Evolutionary conservation across 2,888 invertebrate species (phyloP).

Genomic region (Panopea generosa): DNA sequence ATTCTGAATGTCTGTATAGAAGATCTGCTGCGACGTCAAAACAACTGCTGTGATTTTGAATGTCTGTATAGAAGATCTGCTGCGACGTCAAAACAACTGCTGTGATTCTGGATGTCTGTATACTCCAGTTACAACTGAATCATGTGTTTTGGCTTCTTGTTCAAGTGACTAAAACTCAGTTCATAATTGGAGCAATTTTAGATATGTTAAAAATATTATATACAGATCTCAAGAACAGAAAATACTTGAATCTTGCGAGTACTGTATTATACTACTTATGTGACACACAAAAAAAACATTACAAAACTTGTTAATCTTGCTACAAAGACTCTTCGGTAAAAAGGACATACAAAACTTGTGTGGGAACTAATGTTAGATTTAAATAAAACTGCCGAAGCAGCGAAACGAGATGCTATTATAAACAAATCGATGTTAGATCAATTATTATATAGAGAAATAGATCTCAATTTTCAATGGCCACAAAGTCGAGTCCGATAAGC

Average conservation of each 20-base stretch:
- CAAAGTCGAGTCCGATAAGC: too few species aligned
- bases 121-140: conserved; percentile 13
- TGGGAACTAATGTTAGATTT: conserved; percentile 29
- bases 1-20: too few species aligned
- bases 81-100: too few species aligned
- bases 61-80: too few species aligned
- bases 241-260: conserved; percentile 25
- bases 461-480: conserved; percentile 14
- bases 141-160: conserved; percentile 16
- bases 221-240: conserved; percentile 3
- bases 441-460: conserved; percentile 21
- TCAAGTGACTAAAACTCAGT: conserved; percentile 5
- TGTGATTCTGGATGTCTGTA: too few species aligned
- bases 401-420: conserved; percentile 29
- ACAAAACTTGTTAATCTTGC: conserved; percentile 20
- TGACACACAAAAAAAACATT: neutral
- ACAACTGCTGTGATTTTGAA: too few species aligned
- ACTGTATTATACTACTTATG: conserved; percentile 18
- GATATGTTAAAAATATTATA: conserved; percentile 26
- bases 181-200: conserved; percentile 12
- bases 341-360: conserved; percentile 14
- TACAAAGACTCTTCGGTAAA: conserved; percentile 40
- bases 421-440: conserved; percentile 21
- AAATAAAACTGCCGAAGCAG: conserved; percentile 14
- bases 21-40: too few species aligned